Evolutionary conservation across 2,797 vertebrate species (phyloP), one percentile per base, ranked within the genome.

Genomic region (Catostomus latipinnis): DNA sequence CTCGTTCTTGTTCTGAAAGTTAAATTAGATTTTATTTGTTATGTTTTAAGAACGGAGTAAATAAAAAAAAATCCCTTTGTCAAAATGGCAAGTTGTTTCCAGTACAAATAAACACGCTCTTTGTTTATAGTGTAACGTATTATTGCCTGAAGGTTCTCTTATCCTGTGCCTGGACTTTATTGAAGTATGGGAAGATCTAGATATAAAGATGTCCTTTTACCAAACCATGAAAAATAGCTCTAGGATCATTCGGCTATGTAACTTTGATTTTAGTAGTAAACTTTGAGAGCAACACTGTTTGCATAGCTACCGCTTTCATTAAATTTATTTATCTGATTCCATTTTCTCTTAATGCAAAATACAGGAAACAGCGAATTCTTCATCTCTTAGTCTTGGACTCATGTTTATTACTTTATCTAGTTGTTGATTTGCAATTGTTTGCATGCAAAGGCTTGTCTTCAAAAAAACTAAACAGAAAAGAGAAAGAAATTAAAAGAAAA

Each of bases 71-170:
- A 74, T 84, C 85, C 68, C 78, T 74, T 13, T 13, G 77, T 75
- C 77, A 16, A 72, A 73, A 81, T 49, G 43, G 71, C 13, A 57
- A 78, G 74, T 80, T 85, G 85, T 72, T 85, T 88, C 86, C 73
- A 60, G 11, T 62, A 77, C 87, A 88, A 90, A 92, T 88, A 91
- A 81, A 81, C 71, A 46, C 11, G 54, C 82, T 89, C 91, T 91
- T 90, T 91, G 81, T 78, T 61, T 11, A 72, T 78, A 81, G 82
- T 61, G 70, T 80, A 84, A 74, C 82, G 43, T 80, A 66, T 86
- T 82, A 85, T 82, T 77, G 91, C 91, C 91, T 84, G 78, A 81
- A 88, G 91, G 88, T 79, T 79, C 86, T 86, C 90, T 90, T 87
- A 88, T 87, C 87, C 81, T 85, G 86, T 80, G 86, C 89, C 90